Evolutionary conservation across 2,113 vertebrate species (phyloP).

Genomic region (Felis chaus): DNA sequence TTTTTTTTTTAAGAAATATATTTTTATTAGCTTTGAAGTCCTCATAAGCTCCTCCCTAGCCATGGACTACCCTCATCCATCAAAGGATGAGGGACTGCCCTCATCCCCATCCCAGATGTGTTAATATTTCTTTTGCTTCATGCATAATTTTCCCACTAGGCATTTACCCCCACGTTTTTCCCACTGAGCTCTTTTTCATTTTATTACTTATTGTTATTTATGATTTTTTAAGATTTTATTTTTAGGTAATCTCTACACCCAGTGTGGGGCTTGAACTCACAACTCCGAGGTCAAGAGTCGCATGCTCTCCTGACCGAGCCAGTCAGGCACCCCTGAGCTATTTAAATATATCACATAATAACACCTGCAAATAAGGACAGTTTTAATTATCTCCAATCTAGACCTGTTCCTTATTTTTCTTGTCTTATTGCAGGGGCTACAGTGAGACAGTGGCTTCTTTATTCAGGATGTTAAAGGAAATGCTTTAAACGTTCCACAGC

Average conservation of each 20-base stretch:
- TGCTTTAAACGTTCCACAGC: background rate
- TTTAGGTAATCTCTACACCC: background rate
- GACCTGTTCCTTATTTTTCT: constrained; percentile 39
- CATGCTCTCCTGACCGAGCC: background rate
- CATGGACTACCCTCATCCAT: background rate
- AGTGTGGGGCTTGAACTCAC: background rate
- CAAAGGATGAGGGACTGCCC: background rate
- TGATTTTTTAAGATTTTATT: background rate
- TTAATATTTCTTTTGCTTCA: background rate
- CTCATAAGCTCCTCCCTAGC: background rate
- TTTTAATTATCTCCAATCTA: background rate
- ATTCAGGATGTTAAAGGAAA: constrained; percentile 22
- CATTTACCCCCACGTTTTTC: background rate
- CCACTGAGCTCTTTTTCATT: background rate
- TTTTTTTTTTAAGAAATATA: constrained; percentile 9
- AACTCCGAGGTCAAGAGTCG: background rate
- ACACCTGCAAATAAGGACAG: background rate
- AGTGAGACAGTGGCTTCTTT: background rate
- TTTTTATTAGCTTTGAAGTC: background rate
- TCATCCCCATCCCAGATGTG: background rate
- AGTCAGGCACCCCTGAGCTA: background rate
- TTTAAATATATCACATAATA: background rate
- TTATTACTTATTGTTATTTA: background rate
- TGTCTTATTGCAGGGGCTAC: constrained; percentile 5
- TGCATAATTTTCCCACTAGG: background rate